Evolutionary conservation across 2,113 vertebrate genomes (phyloP), one percentile per base, ranked within the genome.

Genomic region (Solenodon paradoxus): DNA sequence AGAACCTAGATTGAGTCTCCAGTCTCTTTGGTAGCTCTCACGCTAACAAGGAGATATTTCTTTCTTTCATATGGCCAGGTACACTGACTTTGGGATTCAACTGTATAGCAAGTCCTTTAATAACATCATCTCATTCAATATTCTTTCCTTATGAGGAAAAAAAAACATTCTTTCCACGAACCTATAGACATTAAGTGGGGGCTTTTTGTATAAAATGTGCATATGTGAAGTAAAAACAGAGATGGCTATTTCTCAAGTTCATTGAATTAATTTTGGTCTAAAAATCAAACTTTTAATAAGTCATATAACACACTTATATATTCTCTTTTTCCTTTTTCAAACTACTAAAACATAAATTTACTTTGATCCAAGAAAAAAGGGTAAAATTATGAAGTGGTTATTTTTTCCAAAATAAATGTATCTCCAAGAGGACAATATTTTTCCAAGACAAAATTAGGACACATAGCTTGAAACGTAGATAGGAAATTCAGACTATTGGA

Each of bases 401-500:
- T 59, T 78, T 92, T 94, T 90, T 81, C 1, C 12, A 63, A 92
- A 90, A 88, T 79, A 97, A 93, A 75, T 71, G 2, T 89, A 63
- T 83, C 45, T 89, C 57, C 55, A 83, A 68, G 12, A 66, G 57
- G 51, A 96, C 22, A 24, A n/a, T 86, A 92, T 86, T 95, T 94
- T 90, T 69, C 45, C 75, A 88, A 95, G 69, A 7, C 22, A 87
- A 97, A 96, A 93, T 94, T 91, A 96, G 86, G 93, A 95, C 93
- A 92, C 66, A 82, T 38, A 61, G 16, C 63, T 91, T 79, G 30
- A 89, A 95, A 93, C 87, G 75, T 42, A 96, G 74, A 82, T 91
- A 96, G 95, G 86, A 89, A 94, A 97, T 90, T 92, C 49, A 92
- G 72, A 96, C 61, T 89, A 91, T 28, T 51, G 93, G 69, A 93